phyloP scores from a whole-genome alignment of 2,797 vertebrate species.

The Kryptolebias ocellatus region DNA sequence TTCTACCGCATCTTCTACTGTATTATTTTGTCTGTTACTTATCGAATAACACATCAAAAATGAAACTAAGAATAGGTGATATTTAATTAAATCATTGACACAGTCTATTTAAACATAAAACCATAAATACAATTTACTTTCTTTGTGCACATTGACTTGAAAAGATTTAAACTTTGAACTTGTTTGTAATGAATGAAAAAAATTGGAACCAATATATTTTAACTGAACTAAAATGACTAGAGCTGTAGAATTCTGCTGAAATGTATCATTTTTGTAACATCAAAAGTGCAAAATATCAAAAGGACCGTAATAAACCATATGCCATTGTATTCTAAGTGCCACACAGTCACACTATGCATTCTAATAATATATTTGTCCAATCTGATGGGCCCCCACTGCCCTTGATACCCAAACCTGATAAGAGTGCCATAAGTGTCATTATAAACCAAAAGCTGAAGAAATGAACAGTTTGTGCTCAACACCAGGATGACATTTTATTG shows the following conservation, averaged over 20 bases:
- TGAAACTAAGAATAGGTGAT: no score
- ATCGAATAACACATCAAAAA: no score
- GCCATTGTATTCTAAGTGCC: not conserved
- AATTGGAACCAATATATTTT: not conserved
- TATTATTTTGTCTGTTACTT: no score
- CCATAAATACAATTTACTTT: not conserved
- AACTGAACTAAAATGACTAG: not conserved
- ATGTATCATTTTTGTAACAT: not conserved
- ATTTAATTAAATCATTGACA: no score
- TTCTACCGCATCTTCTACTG: no score
- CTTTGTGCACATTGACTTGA: not conserved
- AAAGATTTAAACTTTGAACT: not conserved
- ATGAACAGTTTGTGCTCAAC: not conserved
- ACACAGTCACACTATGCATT: not conserved
- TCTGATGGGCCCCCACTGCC: not conserved
- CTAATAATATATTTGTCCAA: not conserved
- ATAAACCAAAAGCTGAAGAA: not conserved
- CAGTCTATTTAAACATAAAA: not conserved
- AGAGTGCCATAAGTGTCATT: not conserved
- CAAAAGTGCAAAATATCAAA: not conserved
- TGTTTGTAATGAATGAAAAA: not conserved
- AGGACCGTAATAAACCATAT: not conserved
- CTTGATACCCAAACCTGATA: not conserved
- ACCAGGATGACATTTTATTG: not conserved
- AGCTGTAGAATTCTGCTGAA: not conserved